phyloP scores from a whole-genome alignment of 2,797 vertebrate species.

The Clamator glandarius region DNA sequence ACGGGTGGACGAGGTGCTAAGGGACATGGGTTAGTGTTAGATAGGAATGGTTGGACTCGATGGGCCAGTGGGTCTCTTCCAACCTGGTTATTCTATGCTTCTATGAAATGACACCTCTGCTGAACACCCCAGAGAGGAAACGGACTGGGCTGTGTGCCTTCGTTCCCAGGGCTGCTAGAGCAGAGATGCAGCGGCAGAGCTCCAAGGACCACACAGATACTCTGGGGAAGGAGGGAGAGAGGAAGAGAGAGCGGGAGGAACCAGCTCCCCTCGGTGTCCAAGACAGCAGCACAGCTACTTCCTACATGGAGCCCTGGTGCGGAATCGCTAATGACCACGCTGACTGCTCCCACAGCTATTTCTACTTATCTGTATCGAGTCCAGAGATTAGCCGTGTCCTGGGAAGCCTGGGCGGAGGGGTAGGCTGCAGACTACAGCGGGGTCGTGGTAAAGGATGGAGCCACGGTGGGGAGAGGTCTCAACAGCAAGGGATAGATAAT shows the following conservation, averaged over 20 bases:
- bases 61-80: too few relatives aligned
- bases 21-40: too few relatives aligned
- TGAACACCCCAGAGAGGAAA: neutral
- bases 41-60: too few relatives aligned
- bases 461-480: neutral
- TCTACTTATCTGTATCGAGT: neutral
- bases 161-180: neutral
- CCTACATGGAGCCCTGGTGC: slow-evolving; percentile 38
- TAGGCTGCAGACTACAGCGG: neutral
- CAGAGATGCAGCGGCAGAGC: neutral
- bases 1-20: too few relatives aligned
- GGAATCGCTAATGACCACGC: slow-evolving; percentile 55
- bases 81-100: too few relatives aligned
- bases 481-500: neutral
- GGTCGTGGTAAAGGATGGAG: neutral
- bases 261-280: neutral
- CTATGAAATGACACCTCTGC: neutral
- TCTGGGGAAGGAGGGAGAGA: neutral
- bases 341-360: slow-evolving; percentile 3
- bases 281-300: slow-evolving; percentile 42
- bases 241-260: neutral
- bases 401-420: neutral
- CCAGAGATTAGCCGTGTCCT: neutral
- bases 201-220: slow-evolving; percentile 17
- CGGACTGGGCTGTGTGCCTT: neutral